Conservation (phyloP, 2,797 vertebrate genomes). For the Merluccius polli region DNA sequence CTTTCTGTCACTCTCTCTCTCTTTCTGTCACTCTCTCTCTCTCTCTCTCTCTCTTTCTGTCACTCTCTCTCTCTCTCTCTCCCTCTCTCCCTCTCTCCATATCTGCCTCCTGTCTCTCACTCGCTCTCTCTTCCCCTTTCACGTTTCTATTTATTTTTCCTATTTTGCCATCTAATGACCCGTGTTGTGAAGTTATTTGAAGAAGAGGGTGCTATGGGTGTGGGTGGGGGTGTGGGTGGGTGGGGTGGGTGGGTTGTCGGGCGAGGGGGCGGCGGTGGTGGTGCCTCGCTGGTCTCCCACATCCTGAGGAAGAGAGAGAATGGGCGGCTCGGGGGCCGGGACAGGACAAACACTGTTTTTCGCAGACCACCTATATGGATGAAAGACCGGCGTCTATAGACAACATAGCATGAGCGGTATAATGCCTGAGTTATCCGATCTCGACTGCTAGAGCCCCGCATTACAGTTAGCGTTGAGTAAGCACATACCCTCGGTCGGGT, state of each 20-base stretch:
- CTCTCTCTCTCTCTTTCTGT: too few relatives aligned
- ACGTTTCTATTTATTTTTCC: slow-evolving; percentile 60
- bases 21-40: too few relatives aligned
- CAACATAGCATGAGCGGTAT: slow-evolving; percentile 30
- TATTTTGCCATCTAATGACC: slow-evolving; percentile 66
- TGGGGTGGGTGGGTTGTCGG: too few relatives aligned
- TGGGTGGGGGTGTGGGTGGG: too few relatives aligned
- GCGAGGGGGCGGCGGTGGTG: slow-evolving; percentile 7
- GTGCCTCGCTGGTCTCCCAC: slow-evolving; percentile 54
- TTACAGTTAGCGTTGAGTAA: slow-evolving; percentile 22
- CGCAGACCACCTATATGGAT: slow-evolving; percentile 68
- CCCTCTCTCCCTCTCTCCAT: background rate
- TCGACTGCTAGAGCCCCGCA: slow-evolving; percentile 1
- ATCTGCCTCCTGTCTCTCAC: background rate
- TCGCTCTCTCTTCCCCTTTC: background rate
- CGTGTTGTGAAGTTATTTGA: slow-evolving; percentile 61
- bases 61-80: background rate
- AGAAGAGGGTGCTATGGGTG: too few relatives aligned
- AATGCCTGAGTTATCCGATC: slow-evolving; percentile 19
- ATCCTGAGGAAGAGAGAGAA: slow-evolving; percentile 58
- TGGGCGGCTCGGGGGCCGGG: slow-evolving; percentile 37
- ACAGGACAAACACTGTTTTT: slow-evolving; percentile 48
- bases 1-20: too few relatives aligned
- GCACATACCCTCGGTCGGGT: background rate
- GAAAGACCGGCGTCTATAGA: slow-evolving; percentile 49